Evolutionary conservation across 2,797 vertebrate species (phyloP).

Genomic region (Pygocentrus nattereri): DNA sequence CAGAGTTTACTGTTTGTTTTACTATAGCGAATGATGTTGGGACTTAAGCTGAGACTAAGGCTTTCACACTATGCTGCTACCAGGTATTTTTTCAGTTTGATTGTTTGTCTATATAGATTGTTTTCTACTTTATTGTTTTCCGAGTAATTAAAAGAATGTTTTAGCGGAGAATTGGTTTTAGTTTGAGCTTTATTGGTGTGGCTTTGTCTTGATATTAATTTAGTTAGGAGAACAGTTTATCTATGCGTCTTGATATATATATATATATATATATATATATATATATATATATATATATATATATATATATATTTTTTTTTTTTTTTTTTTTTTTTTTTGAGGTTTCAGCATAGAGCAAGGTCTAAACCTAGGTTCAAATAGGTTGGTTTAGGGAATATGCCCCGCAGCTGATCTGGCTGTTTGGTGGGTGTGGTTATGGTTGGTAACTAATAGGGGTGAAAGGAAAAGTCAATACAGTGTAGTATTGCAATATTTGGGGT

Average conservation of each 20-base stretch:
- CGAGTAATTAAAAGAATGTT: background rate
- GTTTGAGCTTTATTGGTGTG: no score
- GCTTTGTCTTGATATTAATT: no score
- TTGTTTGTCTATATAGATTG: background rate
- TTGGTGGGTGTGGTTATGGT: constrained; percentile 3
- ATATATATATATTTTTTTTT: no score
- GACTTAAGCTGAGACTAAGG: constrained; percentile 41
- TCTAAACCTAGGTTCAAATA: no score
- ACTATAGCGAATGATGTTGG: constrained; percentile 36
- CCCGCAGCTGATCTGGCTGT: background rate
- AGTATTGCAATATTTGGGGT: no score
- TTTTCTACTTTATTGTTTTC: background rate
- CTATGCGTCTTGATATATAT: no score
- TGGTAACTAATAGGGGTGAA: background rate
- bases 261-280: no score
- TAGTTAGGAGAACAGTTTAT: no score
- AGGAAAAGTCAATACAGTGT: no score
- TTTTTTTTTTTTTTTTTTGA: no score
- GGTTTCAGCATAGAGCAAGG: background rate
- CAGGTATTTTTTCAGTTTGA: constrained; percentile 43
- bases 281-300: no score
- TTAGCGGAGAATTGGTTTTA: background rate
- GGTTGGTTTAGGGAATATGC: background rate
- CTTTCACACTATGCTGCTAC: constrained; percentile 31
- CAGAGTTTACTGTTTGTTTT: constrained; percentile 3